phyloP scores from a whole-genome alignment of 2,888 invertebrate genomes.

The Alloscopus bannaensis region DNA sequence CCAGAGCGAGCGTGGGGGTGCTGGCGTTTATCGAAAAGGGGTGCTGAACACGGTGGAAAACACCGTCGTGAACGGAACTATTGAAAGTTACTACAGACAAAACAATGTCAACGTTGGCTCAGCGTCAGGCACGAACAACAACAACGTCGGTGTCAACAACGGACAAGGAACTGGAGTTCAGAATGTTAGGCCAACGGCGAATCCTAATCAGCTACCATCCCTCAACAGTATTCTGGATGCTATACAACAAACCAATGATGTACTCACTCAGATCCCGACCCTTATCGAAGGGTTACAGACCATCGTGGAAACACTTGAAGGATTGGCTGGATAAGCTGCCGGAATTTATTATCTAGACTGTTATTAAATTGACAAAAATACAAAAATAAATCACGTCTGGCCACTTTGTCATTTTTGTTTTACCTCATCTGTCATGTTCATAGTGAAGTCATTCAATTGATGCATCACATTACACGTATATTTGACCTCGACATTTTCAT shows the following conservation, averaged over 20 bases:
- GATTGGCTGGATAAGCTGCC: constrained; percentile 61
- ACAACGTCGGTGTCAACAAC: neutral
- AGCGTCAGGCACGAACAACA: neutral
- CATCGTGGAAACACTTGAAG: constrained; percentile 69
- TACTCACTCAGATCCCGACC: constrained; percentile 69
- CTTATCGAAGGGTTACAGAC: constrained; percentile 71
- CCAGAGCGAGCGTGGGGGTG: constrained; percentile 47
- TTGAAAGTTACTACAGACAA: neutral
- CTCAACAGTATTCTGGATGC: constrained; percentile 48
- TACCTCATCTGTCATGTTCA: too few relatives aligned
- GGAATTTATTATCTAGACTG: too few relatives aligned
- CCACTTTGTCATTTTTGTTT: too few relatives aligned
- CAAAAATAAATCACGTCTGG: too few relatives aligned
- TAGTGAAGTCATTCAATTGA: too few relatives aligned
- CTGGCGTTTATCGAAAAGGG: constrained; percentile 3
- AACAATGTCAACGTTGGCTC: neutral
- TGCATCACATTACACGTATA: too few relatives aligned
- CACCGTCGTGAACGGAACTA: too few relatives aligned
- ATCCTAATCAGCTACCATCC: constrained; percentile 37
- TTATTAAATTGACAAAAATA: too few relatives aligned
- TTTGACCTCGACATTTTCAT: too few relatives aligned
- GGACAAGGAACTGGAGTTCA: neutral
- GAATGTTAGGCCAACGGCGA: neutral
- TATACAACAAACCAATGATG: constrained; percentile 38
- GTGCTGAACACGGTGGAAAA: too few relatives aligned